Evolutionary conservation across 2,888 invertebrate genomes (phyloP), one percentile per base, ranked within the genome.

Genomic region (Noctua janthe): DNA sequence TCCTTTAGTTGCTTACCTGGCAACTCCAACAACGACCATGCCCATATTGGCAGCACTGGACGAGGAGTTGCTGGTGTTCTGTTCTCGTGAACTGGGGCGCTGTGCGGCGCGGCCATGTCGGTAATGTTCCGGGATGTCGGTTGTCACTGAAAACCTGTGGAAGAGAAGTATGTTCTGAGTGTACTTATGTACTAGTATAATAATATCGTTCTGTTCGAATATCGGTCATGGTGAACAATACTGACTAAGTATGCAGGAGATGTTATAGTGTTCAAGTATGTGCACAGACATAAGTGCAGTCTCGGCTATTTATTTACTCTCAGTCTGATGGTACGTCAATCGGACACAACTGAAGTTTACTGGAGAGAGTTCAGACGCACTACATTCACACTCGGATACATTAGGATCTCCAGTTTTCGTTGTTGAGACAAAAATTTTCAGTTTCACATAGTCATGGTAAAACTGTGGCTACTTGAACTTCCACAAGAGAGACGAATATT

Each of bases 21-120:
- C 96, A 2, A 99, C 98, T 1, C 99, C 99, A 92, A 99, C 99
- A 43, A 99, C 98, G 51, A 98, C 98, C 82, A 99, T 95, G 86
- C 93, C 93, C 47, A 98, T 98, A 83, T 98, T 97, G 90, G 98
- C 98, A 20, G 97, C 97, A 79, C 92, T 93, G 54, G 95, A 77
- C 94, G 97, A 89, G 88, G 96, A 90, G 95, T 96, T 94, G 92
- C 97, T 96, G 84, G 91, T 92, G 91, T 94, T 95, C 87, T 95
- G 95, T 76, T 95, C 96, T 6, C 95, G 93, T 0, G 96, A 96
- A 74, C 94, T 92, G 39, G 96, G 95, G 47, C 96, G 92, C 20
- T 49, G 81, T 3, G 91, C 83, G 7, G 77, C 66, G 67, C 91
- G 90, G 49, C 91, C 88, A 83, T 88, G 98, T 82, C 98, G 98